Evolutionary conservation across 2,888 invertebrate species (phyloP).

Genomic region (Thalpophila matura): DNA sequence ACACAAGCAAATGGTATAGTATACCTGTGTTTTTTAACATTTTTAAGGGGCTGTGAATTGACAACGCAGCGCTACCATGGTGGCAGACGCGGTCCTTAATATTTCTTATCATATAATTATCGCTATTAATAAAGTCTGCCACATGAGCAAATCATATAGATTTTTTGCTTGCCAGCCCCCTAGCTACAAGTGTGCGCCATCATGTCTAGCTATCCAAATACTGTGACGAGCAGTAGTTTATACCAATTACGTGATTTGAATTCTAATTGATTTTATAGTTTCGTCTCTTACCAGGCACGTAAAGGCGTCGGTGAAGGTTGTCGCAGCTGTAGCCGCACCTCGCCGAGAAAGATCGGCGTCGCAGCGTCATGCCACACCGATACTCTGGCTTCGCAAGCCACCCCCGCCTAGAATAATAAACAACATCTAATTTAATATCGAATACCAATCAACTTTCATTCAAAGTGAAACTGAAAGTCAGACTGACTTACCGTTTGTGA

Average conservation of each 20-base stretch:
- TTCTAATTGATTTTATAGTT: not conserved
- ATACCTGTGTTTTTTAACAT: too few relatives aligned
- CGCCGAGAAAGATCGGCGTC: slow-evolving; percentile 96
- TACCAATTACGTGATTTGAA: not conserved
- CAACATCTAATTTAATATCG: not conserved
- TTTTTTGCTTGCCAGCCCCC: too few relatives aligned
- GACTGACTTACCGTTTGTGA: slow-evolving; percentile 89
- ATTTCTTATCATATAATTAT: too few relatives aligned
- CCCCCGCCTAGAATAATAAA: slow-evolving; percentile 86
- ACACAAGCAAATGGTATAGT: too few relatives aligned
- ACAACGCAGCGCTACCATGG: too few relatives aligned
- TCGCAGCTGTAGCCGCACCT: slow-evolving; percentile 95
- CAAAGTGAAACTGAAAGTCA: not conserved
- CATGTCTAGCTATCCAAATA: not conserved
- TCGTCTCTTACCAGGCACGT: slow-evolving; percentile 93
- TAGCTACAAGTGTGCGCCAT: too few relatives aligned
- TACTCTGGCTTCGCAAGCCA: slow-evolving; percentile 95
- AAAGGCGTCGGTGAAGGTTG: slow-evolving; percentile 90
- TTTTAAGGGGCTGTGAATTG: too few relatives aligned
- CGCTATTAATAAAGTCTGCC: too few relatives aligned
- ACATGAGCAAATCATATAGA: too few relatives aligned
- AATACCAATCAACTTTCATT: not conserved
- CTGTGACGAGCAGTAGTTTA: not conserved
- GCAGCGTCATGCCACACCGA: slow-evolving; percentile 97
- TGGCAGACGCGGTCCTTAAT: too few relatives aligned